These are phyloP conservation scores for Dendroctonus valens DNA, from an alignment of 1,140 invertebrate species.

Conservation along the genomic window DNA sequence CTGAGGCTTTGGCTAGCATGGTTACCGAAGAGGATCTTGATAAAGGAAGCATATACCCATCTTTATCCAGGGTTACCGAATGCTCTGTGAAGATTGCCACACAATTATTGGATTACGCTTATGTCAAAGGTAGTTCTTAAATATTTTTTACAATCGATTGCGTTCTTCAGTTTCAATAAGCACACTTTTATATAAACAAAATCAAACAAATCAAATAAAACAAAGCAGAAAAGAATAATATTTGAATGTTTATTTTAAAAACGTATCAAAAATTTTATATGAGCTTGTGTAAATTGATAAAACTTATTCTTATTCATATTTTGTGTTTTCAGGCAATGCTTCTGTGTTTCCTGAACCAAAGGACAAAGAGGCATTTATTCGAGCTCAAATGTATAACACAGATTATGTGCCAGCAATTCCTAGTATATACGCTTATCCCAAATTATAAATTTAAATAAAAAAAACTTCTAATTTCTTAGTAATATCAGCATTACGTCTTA, in stretches of 20 bases:
- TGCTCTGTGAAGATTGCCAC: conserved; percentile 88
- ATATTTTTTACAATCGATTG: neutral
- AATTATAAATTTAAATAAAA: conserved; percentile 43
- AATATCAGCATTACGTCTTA: too few species aligned
- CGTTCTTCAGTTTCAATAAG: too few species aligned
- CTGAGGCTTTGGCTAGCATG: conserved; percentile 78
- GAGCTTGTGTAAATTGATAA: neutral
- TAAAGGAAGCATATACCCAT: conserved; percentile 92
- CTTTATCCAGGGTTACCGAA: conserved; percentile 80
- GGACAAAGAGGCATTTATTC: conserved; percentile 73
- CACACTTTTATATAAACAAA: too few species aligned
- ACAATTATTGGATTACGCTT: conserved; percentile 85
- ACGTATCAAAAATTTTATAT: too few species aligned
- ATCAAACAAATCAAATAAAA: too few species aligned
- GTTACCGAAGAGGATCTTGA: conserved; percentile 80
- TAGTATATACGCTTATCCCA: conserved; percentile 65
- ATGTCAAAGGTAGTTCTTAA: conserved; percentile 65
- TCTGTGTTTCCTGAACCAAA: conserved; percentile 74
- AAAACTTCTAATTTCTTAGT: too few species aligned
- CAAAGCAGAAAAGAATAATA: too few species aligned
- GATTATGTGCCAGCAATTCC: conserved; percentile 69
- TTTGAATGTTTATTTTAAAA: too few species aligned
- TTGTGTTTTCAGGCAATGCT: conserved; percentile 63
- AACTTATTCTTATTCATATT: neutral
- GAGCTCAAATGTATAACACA: conserved; percentile 77